A percentile compares a stretch with the other conserved stretches of the same genome.
phyloP scores from a whole-genome alignment of 1,140 invertebrate species.

The Metopolophium dirhodum region DNA sequence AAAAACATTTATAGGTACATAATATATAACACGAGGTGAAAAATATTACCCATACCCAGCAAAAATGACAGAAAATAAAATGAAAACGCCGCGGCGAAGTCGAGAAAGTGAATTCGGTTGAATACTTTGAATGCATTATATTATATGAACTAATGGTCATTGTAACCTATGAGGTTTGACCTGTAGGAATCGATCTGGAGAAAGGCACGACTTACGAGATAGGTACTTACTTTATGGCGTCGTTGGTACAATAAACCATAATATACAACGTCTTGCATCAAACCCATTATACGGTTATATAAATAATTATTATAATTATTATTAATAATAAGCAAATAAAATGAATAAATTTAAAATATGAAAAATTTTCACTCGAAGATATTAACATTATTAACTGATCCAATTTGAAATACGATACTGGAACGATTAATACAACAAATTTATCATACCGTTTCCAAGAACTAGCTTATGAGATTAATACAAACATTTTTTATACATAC shows the following conservation, averaged over 20 bases:
- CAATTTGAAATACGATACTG: not conserved
- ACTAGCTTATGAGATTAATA: not conserved
- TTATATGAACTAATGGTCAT: not conserved
- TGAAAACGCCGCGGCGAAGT: not conserved
- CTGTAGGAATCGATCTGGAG: constrained; percentile 17
- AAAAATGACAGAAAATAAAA: not conserved
- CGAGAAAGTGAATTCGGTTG: constrained; percentile 26
- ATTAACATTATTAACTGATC: not conserved
- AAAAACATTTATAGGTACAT: not conserved
- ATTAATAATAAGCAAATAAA: not conserved
- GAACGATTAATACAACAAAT: not conserved
- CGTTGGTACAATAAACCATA: not conserved
- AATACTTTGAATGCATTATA: not conserved
- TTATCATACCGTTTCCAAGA: not conserved
- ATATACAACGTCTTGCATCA: not conserved
- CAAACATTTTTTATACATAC: not conserved
- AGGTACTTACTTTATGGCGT: not conserved
- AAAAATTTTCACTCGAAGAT: not conserved
- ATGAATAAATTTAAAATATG: not conserved
- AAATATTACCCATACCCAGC: not conserved
- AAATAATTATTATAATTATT: not conserved
- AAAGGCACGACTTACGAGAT: not conserved
- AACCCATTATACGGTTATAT: not conserved
- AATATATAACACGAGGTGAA: not conserved
- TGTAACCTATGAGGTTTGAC: constrained; percentile 13